phyloP scores from a whole-genome alignment of 64 coral and sea anemone genomes.

The Porites australiensis region DNA sequence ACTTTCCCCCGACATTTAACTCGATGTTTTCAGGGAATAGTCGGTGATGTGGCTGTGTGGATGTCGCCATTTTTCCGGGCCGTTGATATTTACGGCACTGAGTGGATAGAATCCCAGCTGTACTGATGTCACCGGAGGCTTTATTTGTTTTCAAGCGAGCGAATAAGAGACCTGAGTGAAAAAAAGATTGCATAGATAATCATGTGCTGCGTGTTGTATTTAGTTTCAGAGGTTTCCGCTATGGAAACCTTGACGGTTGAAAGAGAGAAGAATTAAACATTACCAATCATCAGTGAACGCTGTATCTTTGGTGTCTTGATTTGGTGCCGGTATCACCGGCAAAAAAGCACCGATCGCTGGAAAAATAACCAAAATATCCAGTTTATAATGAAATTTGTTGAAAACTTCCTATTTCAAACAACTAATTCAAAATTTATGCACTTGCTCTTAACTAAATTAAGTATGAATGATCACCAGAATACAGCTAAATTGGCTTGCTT shows the following conservation, averaged over 20 bases:
- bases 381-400: background rate
- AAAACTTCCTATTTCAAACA: background rate
- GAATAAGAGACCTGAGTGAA: slow-evolving; percentile 9
- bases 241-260: background rate
- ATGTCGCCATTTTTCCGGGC: slow-evolving; percentile 58
- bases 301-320: background rate
- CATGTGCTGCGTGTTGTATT: slow-evolving; percentile 18
- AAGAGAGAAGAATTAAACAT: slow-evolving; percentile 5
- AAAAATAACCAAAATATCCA: background rate
- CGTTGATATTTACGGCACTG: background rate
- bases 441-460: background rate
- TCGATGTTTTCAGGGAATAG: slow-evolving; percentile 94
- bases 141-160: slow-evolving; percentile 43
- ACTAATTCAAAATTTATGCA: background rate
- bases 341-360: background rate
- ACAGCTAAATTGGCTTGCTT: background rate
- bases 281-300: background rate
- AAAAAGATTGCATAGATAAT: slow-evolving; percentile 6
- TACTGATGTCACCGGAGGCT: background rate
- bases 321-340: background rate
- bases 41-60: slow-evolving; percentile 27
- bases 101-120: background rate
- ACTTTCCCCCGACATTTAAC: slow-evolving; percentile 91
- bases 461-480: background rate
- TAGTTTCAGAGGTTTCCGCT: slow-evolving; percentile 14